phyloP scores from a whole-genome alignment of 2,888 invertebrate genomes.

The Sceliomorpha sp. region DNA sequence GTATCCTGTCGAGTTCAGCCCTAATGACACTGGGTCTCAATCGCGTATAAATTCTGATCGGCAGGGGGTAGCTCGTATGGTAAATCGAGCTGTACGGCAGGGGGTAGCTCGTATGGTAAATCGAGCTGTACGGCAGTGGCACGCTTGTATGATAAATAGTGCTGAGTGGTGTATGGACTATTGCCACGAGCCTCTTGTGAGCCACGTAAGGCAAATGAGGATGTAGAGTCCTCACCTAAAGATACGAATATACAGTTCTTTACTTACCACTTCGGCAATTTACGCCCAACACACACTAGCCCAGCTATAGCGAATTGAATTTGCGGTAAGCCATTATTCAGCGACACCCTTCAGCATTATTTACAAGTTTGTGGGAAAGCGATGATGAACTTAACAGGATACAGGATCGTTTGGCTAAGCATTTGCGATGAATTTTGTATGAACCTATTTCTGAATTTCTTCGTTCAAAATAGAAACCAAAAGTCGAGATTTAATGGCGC shows the following conservation, averaged over 20 bases:
- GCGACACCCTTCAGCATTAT: slow-evolving; percentile 46
- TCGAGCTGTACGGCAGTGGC: slow-evolving; percentile 77
- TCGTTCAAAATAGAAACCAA: no score
- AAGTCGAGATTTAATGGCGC: no score
- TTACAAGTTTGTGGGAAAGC: slow-evolving; percentile 26
- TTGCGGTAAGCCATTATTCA: slow-evolving; percentile 28
- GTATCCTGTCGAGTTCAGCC: slow-evolving; percentile 78
- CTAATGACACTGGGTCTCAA: slow-evolving; percentile 76
- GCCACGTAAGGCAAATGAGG: slow-evolving; percentile 79
- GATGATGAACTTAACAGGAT: slow-evolving; percentile 21
- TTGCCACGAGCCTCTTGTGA: slow-evolving; percentile 78
- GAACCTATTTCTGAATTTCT: no score
- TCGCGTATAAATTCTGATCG: slow-evolving; percentile 75
- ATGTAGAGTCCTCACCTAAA: slow-evolving; percentile 66
- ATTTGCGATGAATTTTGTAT: no score
- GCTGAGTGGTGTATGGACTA: slow-evolving; percentile 75
- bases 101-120: no score
- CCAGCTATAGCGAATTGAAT: slow-evolving; percentile 14
- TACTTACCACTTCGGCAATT: neutral
- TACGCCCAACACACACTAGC: slow-evolving; percentile 7
- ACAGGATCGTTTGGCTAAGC: slow-evolving; percentile 29
- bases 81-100: slow-evolving; percentile 77
- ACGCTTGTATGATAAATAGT: slow-evolving; percentile 72
- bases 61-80: no score
- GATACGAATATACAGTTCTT: slow-evolving; percentile 40